phyloP scores from a whole-genome alignment of 2,113 vertebrate species.

The Lophochroa leadbeateri region DNA sequence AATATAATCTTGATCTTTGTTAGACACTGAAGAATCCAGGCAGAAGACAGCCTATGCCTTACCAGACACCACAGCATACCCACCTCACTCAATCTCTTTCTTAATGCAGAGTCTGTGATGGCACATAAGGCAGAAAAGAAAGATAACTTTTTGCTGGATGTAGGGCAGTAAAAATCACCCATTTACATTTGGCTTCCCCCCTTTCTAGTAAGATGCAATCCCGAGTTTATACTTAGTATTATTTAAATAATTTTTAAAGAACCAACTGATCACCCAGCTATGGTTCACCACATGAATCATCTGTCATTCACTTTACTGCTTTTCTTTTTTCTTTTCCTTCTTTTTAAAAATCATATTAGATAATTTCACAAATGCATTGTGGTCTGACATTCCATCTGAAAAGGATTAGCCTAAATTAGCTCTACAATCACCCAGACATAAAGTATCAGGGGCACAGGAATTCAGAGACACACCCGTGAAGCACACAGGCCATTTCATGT shows the following conservation, averaged over 20 bases:
- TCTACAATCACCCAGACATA: rapidly evolving
- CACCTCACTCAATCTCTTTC: rapidly evolving
- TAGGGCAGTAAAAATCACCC: neutral
- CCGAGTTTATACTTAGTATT: neutral
- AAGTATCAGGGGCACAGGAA: neutral
- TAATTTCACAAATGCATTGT: neutral
- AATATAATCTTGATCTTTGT: neutral
- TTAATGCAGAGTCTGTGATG: neutral
- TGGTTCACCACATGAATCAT: neutral
- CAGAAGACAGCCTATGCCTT: neutral
- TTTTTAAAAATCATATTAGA: neutral
- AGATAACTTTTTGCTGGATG: rapidly evolving
- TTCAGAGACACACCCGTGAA: neutral
- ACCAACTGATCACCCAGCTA: neutral
- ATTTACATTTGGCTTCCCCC: neutral
- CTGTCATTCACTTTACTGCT: neutral
- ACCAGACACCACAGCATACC: neutral
- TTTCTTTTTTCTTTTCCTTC: neutral
- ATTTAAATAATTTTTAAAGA: neutral
- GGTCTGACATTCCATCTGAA: neutral
- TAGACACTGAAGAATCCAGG: neutral
- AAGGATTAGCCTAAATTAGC: neutral
- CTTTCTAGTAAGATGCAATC: neutral
- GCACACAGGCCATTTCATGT: neutral
- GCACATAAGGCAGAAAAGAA: neutral